A percentile compares a stretch with the other conserved stretches of the same genome.
phyloP scores from a whole-genome alignment of 1,140 invertebrate species.

The Pseudoatta argentina region DNA sequence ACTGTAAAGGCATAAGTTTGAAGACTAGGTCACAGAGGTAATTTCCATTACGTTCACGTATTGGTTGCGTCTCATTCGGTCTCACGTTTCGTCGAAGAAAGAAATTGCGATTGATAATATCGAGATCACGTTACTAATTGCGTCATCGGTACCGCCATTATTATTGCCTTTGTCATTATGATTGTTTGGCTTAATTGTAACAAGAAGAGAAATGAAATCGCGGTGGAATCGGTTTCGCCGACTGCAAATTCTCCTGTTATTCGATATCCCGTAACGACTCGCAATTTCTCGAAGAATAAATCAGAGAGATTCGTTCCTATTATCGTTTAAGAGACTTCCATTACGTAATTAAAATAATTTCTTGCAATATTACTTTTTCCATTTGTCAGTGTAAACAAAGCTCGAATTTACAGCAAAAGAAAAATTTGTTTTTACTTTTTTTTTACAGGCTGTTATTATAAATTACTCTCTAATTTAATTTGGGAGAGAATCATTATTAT shows the following conservation, averaged over 20 bases:
- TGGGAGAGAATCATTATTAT: too few relatives aligned
- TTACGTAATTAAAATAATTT: constrained; percentile 11
- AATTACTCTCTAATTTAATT: too few relatives aligned
- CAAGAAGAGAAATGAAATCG: constrained; percentile 21
- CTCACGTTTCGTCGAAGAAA: constrained; percentile 17
- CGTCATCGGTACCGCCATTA: constrained; percentile 24
- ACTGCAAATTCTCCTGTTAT: neutral
- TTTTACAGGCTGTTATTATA: too few relatives aligned
- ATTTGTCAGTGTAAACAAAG: neutral
- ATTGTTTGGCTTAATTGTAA: constrained; percentile 42
- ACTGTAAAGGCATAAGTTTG: neutral
- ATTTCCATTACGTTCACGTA: neutral
- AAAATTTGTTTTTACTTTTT: neutral
- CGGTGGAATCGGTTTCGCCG: neutral
- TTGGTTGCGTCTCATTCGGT: neutral
- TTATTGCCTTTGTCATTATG: constrained; percentile 43
- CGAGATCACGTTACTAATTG: constrained; percentile 41
- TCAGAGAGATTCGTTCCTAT: neutral
- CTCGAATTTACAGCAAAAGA: neutral
- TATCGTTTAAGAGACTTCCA: neutral
- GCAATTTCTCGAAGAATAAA: neutral
- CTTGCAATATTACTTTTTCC: neutral
- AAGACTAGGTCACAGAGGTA: neutral
- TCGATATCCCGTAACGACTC: neutral
- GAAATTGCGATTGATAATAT: neutral